Conservation (phyloP, 1,140 invertebrate species). For the Panagrolaimus sp. region DNA sequence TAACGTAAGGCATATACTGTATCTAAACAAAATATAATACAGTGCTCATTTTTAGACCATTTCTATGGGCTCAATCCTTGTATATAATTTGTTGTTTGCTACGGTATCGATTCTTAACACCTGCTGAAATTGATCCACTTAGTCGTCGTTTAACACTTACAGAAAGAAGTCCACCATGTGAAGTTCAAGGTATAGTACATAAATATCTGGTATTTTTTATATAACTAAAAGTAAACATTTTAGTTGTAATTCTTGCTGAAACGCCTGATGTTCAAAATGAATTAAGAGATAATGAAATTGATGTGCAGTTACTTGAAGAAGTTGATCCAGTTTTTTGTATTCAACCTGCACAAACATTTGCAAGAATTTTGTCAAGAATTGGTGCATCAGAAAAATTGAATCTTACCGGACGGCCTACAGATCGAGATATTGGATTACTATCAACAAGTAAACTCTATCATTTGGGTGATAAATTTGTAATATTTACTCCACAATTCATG, state of each 20-base stretch:
- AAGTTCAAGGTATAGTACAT: constrained; percentile 73
- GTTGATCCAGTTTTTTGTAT: constrained; percentile 68
- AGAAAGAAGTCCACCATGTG: constrained; percentile 95
- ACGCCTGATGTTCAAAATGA: constrained; percentile 81
- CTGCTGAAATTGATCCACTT: constrained; percentile 92
- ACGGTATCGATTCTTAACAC: constrained; percentile 85
- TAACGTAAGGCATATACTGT: constrained; percentile 29
- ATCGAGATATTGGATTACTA: constrained; percentile 87
- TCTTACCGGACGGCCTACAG: constrained; percentile 78
- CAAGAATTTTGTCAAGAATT: constrained; percentile 47
- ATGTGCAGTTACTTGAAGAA: constrained; percentile 86
- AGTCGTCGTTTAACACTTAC: constrained; percentile 80
- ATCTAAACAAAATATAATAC: constrained; percentile 16
- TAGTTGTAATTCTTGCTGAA: constrained; percentile 89
- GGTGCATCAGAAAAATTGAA: constrained; percentile 83
- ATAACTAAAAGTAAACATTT: constrained; percentile 29
- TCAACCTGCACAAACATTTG: constrained; percentile 51
- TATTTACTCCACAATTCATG: constrained; percentile 95
- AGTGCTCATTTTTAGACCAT: constrained; percentile 69
- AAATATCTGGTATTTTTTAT: constrained; percentile 18
- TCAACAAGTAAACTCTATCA: constrained; percentile 98
- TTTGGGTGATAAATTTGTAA: constrained; percentile 88
- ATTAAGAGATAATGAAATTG: constrained; percentile 78
- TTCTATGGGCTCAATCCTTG: constrained; percentile 95
- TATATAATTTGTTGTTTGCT: constrained; percentile 89